These are phyloP conservation scores for Procambarus virginalis DNA, from an alignment of 1,140 invertebrate species.

Conservation along the genomic window DNA sequence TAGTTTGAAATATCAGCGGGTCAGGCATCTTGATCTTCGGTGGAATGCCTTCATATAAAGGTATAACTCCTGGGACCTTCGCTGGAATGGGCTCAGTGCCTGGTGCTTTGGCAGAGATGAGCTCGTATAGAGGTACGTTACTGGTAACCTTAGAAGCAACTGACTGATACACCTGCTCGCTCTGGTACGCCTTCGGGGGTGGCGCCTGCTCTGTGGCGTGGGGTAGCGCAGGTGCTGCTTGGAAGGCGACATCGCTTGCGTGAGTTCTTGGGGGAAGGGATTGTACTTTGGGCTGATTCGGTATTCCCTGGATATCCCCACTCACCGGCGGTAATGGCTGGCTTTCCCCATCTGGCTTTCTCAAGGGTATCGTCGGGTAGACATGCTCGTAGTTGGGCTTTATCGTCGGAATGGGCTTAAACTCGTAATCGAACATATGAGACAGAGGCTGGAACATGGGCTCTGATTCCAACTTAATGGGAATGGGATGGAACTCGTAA, in stretches of 20 bases:
- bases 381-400: constrained; percentile 28
- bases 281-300: constrained; percentile 1
- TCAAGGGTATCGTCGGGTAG: background rate
- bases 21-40: constrained; percentile 32
- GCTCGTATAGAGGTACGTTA: constrained; percentile 25
- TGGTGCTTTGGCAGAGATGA: constrained; percentile 19
- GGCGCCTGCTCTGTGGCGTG: background rate
- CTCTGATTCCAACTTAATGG: constrained; percentile 3
- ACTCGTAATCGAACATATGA: constrained; percentile 38
- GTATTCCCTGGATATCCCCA: background rate
- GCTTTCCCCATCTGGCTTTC: constrained; percentile 41
- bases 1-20: constrained; percentile 16
- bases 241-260: background rate
- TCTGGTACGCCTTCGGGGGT: background rate
- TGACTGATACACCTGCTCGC: background rate
- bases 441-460: constrained; percentile 14
- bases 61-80: constrained; percentile 39
- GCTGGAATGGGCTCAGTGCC: constrained; percentile 21
- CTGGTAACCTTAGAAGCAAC: background rate
- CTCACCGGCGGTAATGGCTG: constrained; percentile 34
- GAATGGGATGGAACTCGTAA: constrained; percentile 46
- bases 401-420: constrained; percentile 36
- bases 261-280: background rate
- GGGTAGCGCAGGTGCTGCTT: background rate
- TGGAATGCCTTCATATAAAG: constrained; percentile 43